phyloP scores from a whole-genome alignment of 2,888 invertebrate species.

The Oscheius sp. region DNA sequence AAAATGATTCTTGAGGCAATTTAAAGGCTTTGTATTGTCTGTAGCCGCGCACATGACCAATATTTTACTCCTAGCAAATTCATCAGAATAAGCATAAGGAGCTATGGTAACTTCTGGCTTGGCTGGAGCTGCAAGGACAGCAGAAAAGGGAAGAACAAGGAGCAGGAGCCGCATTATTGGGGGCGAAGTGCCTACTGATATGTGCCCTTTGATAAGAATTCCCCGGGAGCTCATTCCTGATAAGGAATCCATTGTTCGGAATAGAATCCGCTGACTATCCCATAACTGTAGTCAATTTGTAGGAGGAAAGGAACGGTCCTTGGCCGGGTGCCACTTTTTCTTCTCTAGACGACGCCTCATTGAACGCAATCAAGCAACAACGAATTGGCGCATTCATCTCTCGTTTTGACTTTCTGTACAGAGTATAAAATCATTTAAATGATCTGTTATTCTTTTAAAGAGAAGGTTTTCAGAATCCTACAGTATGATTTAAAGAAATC shows the following conservation, averaged over 20 bases:
- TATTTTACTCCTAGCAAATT: slow-evolving; percentile 49
- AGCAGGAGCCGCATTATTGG: slow-evolving; percentile 3
- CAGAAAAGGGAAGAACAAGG: neutral
- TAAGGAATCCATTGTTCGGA: neutral
- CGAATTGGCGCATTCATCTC: slow-evolving; percentile 3
- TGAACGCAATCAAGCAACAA: neutral
- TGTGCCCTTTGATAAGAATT: neutral
- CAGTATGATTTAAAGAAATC: neutral
- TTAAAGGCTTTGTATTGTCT: slow-evolving; percentile 48
- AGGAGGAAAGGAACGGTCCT: neutral
- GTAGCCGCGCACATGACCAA: slow-evolving; percentile 54
- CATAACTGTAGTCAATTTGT: neutral
- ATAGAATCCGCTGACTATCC: neutral
- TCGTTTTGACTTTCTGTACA: no score
- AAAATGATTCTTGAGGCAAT: slow-evolving; percentile 51
- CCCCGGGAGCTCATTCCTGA: neutral
- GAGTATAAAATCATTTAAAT: neutral
- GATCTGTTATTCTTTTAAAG: neutral
- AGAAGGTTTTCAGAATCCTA: neutral
- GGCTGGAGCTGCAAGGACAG: neutral
- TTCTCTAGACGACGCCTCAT: neutral
- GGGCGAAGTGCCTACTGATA: neutral
- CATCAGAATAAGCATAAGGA: slow-evolving; percentile 46
- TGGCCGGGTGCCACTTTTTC: neutral
- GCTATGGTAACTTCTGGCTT: slow-evolving; percentile 18